Conservation (phyloP, 2,888 invertebrate genomes). For the Copidosoma aretas region DNA sequence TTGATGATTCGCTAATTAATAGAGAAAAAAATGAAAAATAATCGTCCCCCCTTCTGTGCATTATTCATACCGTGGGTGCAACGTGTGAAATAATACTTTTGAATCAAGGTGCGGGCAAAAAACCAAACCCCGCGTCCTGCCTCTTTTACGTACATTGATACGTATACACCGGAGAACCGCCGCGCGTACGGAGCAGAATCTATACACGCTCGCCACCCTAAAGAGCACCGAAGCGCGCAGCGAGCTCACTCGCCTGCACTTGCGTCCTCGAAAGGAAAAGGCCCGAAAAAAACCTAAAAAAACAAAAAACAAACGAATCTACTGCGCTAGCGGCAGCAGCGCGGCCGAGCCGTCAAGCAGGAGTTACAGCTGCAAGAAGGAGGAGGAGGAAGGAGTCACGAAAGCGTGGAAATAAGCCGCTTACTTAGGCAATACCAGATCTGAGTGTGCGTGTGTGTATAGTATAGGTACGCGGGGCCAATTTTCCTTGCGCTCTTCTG, state of each 20-base stretch:
- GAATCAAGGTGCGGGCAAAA: too few relatives aligned
- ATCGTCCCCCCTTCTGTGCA: too few relatives aligned
- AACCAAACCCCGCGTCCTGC: too few relatives aligned
- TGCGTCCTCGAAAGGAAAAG: not conserved
- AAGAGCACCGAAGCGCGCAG: not conserved
- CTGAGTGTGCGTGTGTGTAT: not conserved
- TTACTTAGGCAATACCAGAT: slow-evolving; percentile 55
- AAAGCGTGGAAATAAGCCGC: slow-evolving; percentile 63
- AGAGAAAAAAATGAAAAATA: too few relatives aligned
- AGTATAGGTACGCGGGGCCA: not conserved
- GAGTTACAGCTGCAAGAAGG: not conserved
- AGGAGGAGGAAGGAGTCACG: slow-evolving; percentile 51
- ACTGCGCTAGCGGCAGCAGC: not conserved
- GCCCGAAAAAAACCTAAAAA: not conserved
- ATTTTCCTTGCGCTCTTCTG: not conserved
- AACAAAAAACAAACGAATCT: too few relatives aligned
- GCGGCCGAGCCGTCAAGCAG: too few relatives aligned
- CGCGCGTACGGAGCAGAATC: too few relatives aligned
- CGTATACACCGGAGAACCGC: too few relatives aligned
- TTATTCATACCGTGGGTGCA: too few relatives aligned
- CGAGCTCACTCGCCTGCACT: slow-evolving; percentile 2
- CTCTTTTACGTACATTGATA: too few relatives aligned
- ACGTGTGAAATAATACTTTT: too few relatives aligned
- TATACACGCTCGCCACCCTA: not conserved
- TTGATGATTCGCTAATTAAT: too few relatives aligned